Base-by-base conservation (phyloP, 2,113 vertebrate genomes). In the Cyprinodon tularosa region DNA sequence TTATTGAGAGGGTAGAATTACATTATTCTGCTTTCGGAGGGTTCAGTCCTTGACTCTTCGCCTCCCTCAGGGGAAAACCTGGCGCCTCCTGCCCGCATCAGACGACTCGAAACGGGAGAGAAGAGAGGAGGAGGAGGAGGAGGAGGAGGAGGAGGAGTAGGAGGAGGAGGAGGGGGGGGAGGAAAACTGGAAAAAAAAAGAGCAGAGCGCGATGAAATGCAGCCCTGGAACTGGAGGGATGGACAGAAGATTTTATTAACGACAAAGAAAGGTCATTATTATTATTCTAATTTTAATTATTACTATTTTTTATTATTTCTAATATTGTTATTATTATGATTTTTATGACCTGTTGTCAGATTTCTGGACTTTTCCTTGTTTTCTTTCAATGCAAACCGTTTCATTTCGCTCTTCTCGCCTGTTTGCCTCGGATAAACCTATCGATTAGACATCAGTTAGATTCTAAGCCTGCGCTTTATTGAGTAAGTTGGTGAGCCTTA, bases 51-150 rank as follows among this genome's bases (percentile, higher is more conserved):
- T 94, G 95, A 95, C 95, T 94, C 93, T 74, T 88, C 87, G 90
- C 90, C 75, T 86, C 92, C 95, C 95, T 94, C 88, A 62, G 90
- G 95, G 94, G 96, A 95, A 92, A 93, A 93, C 93, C 95, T 96
- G 96, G 96, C 96, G 96, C 96, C 96, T 96, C 94, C 85, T 94
- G 94, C 92, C 93, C 93, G 93, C 91, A 95, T 93, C 95, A 96
- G 95, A 95, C 95, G 94, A 92, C 94, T 92, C 92, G 82, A 89
- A 93, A 93, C 92, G 88, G 94, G 93, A 94, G 91, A 85, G 92
- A 87, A 90, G 92, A 77, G 71, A 59, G 64, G 75, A 74, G 80
- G 85, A 70, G 65, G 65, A 29, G 74, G 72, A 63, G 66, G 73
- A 74, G 78, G 82, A 64, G 57, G 68, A 74, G 64, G 62, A 29